Percentiles rank a stretch among this genome's conserved stretches.
Evolutionary conservation across 2,113 vertebrate genomes (phyloP).

Genomic region (Falcunculus frontatus): DNA sequence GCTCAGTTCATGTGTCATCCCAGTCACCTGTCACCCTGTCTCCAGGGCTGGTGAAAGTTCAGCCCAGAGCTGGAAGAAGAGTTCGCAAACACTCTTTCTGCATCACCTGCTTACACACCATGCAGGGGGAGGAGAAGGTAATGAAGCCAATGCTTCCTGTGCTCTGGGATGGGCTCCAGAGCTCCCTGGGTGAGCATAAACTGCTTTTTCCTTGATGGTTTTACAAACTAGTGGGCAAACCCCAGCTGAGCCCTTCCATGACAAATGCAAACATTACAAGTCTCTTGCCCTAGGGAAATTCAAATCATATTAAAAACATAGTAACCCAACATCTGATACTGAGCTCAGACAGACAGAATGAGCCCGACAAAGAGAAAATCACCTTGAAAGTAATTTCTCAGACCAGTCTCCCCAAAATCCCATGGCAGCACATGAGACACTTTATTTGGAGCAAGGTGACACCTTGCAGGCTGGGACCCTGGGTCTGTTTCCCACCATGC

Average conservation of each 20-base stretch:
- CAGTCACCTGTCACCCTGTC: background rate
- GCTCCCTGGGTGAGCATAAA: background rate
- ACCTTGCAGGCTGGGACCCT: background rate
- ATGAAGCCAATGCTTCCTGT: background rate
- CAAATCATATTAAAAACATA: background rate
- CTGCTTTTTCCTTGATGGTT: background rate
- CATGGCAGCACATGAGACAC: background rate
- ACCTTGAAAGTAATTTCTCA: background rate
- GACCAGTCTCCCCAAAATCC: background rate
- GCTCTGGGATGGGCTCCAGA: background rate
- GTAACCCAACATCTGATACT: background rate
- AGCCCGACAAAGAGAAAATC: background rate
- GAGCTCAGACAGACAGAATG: background rate
- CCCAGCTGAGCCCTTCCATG: background rate
- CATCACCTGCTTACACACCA: background rate
- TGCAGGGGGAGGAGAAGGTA: accelerated
- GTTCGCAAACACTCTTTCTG: background rate
- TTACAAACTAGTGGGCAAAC: background rate
- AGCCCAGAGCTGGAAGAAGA: background rate
- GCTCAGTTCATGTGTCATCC: background rate
- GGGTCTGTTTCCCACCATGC: background rate
- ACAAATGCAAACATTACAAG: background rate
- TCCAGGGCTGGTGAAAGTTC: background rate
- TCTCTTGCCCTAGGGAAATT: background rate
- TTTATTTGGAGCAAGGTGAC: background rate